Evolutionary conservation across 2,888 invertebrate genomes (phyloP).

Genomic region (Drosophila diplacantha): DNA sequence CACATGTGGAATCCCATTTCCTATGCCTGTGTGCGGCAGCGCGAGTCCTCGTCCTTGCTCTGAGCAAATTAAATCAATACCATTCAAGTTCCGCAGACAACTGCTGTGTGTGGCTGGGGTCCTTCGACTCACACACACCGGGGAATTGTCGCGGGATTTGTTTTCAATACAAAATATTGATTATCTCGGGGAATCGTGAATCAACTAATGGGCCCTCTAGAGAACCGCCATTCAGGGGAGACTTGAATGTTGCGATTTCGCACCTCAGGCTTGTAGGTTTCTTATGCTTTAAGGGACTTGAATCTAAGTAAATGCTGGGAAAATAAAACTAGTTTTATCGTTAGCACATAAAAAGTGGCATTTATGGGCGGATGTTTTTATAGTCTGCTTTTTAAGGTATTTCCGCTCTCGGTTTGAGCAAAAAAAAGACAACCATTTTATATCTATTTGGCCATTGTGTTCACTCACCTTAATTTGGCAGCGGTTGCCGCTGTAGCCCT

Average conservation of each 20-base stretch:
- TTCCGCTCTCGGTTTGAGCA: not conserved
- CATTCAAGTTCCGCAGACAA: constrained; percentile 39
- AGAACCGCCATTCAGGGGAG: not conserved
- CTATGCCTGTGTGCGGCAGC: constrained; percentile 18
- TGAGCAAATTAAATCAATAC: constrained; percentile 61
- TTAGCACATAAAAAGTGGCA: too few species aligned
- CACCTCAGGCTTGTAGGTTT: not conserved
- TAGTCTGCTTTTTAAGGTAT: not conserved
- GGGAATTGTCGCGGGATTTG: constrained; percentile 46
- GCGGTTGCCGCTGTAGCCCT: constrained; percentile 84
- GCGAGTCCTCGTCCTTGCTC: constrained; percentile 4
- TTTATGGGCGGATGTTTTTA: not conserved
- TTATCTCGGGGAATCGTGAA: constrained; percentile 33
- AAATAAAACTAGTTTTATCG: not conserved
- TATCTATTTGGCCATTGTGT: constrained; percentile 14
- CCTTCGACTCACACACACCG: constrained; percentile 20
- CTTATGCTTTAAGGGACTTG: not conserved
- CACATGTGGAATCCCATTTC: constrained; percentile 21
- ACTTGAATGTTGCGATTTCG: not conserved
- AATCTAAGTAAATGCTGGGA: not conserved
- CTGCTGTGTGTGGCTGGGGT: constrained; percentile 17
- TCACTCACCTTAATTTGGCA: constrained; percentile 84
- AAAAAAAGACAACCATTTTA: not conserved
- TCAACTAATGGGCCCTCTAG: constrained; percentile 31
- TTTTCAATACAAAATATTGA: constrained; percentile 41